Percentiles rank a stretch among this genome's conserved stretches.
Evolutionary conservation across 2,888 invertebrate genomes (phyloP).

Genomic region (Thecophora atra): DNA sequence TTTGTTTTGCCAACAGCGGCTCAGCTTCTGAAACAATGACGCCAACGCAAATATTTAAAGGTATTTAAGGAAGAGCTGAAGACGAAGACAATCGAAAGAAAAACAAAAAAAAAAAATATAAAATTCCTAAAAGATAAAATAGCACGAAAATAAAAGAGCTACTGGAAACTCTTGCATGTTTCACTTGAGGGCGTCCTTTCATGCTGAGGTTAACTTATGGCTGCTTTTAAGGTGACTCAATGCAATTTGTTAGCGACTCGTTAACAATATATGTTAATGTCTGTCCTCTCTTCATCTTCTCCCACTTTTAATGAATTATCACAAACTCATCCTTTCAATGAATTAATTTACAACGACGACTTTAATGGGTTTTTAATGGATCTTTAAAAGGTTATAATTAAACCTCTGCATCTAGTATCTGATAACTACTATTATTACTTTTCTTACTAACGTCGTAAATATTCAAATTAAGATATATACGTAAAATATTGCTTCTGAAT

Average conservation of each 20-base stretch:
- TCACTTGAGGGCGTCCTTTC: neutral
- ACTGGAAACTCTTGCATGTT: neutral
- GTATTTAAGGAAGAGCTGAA: no score
- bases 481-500: no score
- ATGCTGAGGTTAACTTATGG: constrained; percentile 4
- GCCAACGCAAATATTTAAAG: constrained; percentile 33
- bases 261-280: constrained; percentile 17
- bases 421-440: no score
- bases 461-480: no score
- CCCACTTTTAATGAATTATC: neutral
- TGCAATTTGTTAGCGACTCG: constrained; percentile 19
- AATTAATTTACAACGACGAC: neutral
- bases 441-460: no score
- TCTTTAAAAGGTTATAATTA: no score
- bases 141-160: neutral
- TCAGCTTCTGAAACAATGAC: constrained; percentile 28
- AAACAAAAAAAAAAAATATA: neutral
- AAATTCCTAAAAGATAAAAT: neutral
- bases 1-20: neutral
- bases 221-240: neutral
- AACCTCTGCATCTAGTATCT: no score
- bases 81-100: neutral
- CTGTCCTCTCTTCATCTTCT: neutral
- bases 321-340: neutral
- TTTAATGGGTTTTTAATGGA: no score